Evolutionary conservation across 1,140 invertebrate genomes (phyloP), one percentile per base, ranked within the genome.

Genomic region (Drosophila subobscura): DNA sequence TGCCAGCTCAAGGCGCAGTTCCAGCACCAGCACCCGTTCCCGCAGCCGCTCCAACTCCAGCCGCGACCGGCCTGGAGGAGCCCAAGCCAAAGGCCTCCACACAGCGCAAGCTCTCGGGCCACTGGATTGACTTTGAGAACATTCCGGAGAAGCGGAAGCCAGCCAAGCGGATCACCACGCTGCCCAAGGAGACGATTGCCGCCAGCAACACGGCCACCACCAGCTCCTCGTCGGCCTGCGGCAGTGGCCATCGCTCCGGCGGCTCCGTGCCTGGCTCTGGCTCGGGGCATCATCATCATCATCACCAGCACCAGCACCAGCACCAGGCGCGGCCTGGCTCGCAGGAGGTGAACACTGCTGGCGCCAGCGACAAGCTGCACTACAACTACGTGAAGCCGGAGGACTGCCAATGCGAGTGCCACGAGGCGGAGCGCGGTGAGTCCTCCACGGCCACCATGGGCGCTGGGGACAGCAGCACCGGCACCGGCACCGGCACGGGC

Each of bases 101-200:
- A 0, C 83, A 88, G 29, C 73, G 90, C 29, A 91, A 92, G 56
- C 83, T 91, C 10, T 92, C 93, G 2, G 92, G 90, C 0, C 94
- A 95, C 54, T 97, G 96, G 96, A 95, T 97, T 27, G 96, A 96
- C 84, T 97, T 97, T 85, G 95, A 96, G 90, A 96, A 97, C 77
- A 95, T 97, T 53, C 96, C 96, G 0, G 96, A 97, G 90, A 94
- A 94, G 70, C 92, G 95, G 16, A 96, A 96, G 90, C 93, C 94
- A 49, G 95, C 96, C 8, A 96, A 96, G 91, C 93, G 95, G 57
- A 96, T 97, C 68, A 96, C 96, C 77, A 96, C 95, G 6, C 93
- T 97, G 72, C 96, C 96, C 29, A 86, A 90, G 66, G 85, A 89
- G 37, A 80, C 84, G 60, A 61, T 88, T 64, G 54, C 63, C 22